Conservation (phyloP, 2,888 invertebrate species). For the Nomada hirtipes region DNA sequence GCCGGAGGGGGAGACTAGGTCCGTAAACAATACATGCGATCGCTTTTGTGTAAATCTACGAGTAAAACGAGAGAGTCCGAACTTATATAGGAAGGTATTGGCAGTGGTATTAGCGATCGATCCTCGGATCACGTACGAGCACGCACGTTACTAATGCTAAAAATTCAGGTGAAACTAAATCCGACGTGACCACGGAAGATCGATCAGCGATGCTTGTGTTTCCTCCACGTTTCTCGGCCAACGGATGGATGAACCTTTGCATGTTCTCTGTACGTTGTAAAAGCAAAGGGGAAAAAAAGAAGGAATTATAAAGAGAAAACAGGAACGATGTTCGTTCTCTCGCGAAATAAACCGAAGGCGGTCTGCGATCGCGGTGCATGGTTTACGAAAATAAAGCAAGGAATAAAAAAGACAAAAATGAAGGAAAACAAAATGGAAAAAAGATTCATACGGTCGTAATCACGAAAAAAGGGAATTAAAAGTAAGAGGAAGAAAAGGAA, state of each 20-base stretch:
- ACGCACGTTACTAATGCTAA: conserved; percentile 5
- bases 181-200: conserved; percentile 23
- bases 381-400: neutral
- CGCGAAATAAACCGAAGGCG: conserved; percentile 9
- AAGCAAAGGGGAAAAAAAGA: neutral
- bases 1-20: conserved; percentile 47
- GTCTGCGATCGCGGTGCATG: conserved; percentile 5
- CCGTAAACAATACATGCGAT: conserved; percentile 45
- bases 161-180: conserved; percentile 22
- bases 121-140: conserved; percentile 27
- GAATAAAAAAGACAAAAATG: neutral
- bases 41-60: conserved; percentile 20
- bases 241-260: conserved; percentile 8
- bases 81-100: conserved; percentile 52
- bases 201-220: conserved; percentile 31
- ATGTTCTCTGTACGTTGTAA: neutral
- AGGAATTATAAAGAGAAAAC: neutral
- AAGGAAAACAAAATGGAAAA: neutral
- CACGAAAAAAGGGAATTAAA: conserved; percentile 6
- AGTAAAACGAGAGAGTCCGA: conserved; percentile 41
- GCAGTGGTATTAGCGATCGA: conserved; percentile 55
- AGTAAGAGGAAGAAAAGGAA: conserved; percentile 12
- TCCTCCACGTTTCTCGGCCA: conserved; percentile 17
- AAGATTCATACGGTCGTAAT: conserved; percentile 12
- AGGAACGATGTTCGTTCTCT: neutral